Evolutionary conservation across 2,113 vertebrate genomes (phyloP), one percentile per base, ranked within the genome.

Genomic region (Pao palembangensis): DNA sequence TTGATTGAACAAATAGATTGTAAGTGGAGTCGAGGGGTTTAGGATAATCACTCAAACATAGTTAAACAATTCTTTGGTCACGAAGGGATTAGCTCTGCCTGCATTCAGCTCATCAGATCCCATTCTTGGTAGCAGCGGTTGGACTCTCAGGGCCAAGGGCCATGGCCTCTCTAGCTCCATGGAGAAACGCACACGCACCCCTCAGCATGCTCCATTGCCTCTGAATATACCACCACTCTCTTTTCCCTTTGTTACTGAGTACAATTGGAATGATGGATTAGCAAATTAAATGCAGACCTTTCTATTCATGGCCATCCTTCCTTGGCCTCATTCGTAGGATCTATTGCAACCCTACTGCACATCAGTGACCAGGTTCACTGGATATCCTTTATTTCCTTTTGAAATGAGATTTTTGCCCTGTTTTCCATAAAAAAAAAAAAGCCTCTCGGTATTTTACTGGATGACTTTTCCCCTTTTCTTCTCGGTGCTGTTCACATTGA

Each of bases 201-300:
- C 75, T 78, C 67, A 80, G 56, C 79, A 86, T 83, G 82, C 78
- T 75, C 67, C 68, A 63, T 61, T 80, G 79, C 69, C 65, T 79
- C 73, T 82, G 73, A 88, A 89, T 86, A 79, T 69, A 71, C 75
- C 68, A 66, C 79, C 77, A 76, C 84, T 84, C 80, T 75, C 57
- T 69, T 68, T 75, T 69, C 59, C 76, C 64, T 81, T 88, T 85
- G 84, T 87, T 79, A 61, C 60, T 15, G 17, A 60, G 67, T 23
- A 84, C 85, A 85, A 86, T 85, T 82, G 84, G 72, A 86, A 75
- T 82, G 83, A 86, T 82, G 80, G 82, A 87, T 88, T 86, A 86
- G 77, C 79, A 85, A 85, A 88, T 87, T 81, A 86, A 88, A 88
- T 82, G 80, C 74, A 74, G 71, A 87, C 80, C 64, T 77, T 75